These are phyloP conservation scores for Intellagama lesueurii DNA, from an alignment of 2,797 vertebrate genomes.

Conservation along the genomic window DNA sequence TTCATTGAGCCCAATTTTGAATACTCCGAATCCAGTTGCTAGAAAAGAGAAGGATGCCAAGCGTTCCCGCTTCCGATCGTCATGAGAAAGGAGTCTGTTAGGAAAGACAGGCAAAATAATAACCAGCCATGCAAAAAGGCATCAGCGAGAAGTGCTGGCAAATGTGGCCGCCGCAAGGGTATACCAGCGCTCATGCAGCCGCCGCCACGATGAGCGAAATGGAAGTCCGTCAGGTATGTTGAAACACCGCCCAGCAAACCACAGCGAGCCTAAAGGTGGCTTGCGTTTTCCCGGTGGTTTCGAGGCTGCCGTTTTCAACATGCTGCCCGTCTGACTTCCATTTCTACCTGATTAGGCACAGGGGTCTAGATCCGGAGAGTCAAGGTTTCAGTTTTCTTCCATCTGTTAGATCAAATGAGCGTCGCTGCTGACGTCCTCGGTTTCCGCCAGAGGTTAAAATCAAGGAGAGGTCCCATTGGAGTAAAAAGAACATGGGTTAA, in stretches of 20 bases:
- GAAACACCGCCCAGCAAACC: not conserved
- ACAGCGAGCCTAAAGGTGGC: not conserved
- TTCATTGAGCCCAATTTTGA: not conserved
- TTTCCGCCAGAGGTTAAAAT: constrained; percentile 45
- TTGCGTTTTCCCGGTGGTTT: not conserved
- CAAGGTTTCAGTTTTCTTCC: constrained; percentile 43
- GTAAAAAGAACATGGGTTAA: constrained; percentile 11
- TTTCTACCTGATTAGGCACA: constrained; percentile 59
- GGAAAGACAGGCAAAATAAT: not conserved
- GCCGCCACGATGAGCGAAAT: not conserved
- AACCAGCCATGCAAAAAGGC: not conserved
- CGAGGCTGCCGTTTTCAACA: not conserved
- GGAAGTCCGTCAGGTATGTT: no score
- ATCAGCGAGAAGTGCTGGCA: not conserved
- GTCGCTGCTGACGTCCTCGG: constrained; percentile 42
- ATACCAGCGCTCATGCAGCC: not conserved
- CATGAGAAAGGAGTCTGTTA: not conserved
- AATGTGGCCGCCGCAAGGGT: not conserved
- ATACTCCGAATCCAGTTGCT: not conserved
- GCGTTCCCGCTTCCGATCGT: not conserved
- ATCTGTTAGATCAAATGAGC: constrained; percentile 13
- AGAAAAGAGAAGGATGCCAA: not conserved
- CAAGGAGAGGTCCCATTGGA: constrained; percentile 33
- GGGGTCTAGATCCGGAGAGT: constrained; percentile 27
- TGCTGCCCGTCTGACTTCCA: constrained; percentile 14